Evolutionary conservation across 2,797 vertebrate species (phyloP).

Genomic region (Liasis olivaceus): DNA sequence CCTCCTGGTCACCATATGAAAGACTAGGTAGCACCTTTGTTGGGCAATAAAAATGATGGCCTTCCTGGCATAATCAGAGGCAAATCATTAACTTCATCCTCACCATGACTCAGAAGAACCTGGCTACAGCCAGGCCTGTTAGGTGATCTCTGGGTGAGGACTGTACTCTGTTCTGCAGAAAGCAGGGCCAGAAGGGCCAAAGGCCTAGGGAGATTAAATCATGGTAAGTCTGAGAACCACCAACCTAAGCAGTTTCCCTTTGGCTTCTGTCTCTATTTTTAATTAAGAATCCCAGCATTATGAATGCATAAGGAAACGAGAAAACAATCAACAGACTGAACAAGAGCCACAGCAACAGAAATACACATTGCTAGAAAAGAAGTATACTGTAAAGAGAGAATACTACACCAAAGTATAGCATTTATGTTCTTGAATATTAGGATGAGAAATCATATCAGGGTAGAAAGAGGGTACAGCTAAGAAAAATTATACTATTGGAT

Average conservation of each 20-base stretch:
- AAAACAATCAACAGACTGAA: neutral
- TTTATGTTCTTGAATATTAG: neutral
- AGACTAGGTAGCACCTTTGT: constrained; percentile 2
- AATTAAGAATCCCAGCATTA: neutral
- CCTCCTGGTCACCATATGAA: neutral
- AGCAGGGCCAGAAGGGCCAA: neutral
- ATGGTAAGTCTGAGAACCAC: neutral
- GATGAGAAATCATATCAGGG: neutral
- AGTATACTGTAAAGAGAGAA: neutral
- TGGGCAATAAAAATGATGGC: constrained; percentile 11
- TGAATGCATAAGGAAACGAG: neutral
- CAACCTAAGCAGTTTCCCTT: neutral
- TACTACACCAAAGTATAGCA: neutral
- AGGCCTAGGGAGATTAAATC: neutral
- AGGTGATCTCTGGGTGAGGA: neutral
- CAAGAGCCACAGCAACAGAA: neutral
- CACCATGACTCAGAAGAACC: neutral
- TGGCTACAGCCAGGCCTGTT: neutral
- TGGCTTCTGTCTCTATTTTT: neutral
- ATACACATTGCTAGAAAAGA: neutral
- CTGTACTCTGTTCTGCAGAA: neutral
- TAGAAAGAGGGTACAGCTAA: neutral
- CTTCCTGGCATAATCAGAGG: constrained; percentile 18
- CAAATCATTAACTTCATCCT: constrained; percentile 16
- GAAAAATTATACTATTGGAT: neutral